phyloP scores from a whole-genome alignment of 1,140 invertebrate species.

The Tetramorium alpestre region DNA sequence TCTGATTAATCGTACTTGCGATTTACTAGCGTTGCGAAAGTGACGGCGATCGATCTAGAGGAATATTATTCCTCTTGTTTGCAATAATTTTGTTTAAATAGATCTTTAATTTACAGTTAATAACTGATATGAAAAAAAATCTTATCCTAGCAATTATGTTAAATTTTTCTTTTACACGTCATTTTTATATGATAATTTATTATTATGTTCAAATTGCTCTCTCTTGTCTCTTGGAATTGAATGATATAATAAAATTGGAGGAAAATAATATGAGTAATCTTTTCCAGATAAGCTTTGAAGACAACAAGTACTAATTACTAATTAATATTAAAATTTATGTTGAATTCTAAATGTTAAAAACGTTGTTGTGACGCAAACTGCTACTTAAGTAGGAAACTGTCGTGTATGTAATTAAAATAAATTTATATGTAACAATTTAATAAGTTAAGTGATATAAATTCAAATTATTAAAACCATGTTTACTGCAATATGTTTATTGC shows the following conservation, averaged over 20 bases:
- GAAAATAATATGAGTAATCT: no score
- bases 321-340: neutral
- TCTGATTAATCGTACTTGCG: conserved; percentile 23
- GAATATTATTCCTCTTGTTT: neutral
- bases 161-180: neutral
- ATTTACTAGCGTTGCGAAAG: conserved; percentile 22
- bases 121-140: neutral
- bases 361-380: neutral
- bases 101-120: conserved; percentile 10
- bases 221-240: neutral
- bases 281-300: neutral
- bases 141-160: neutral
- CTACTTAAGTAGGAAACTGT: neutral
- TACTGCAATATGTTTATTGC: neutral
- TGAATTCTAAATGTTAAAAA: neutral
- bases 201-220: neutral
- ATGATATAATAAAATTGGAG: neutral
- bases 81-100: neutral
- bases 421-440: neutral
- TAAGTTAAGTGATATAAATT: neutral
- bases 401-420: neutral
- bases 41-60: neutral
- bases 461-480: neutral
- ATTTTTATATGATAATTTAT: neutral
- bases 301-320: neutral